Evolutionary conservation across 2,113 vertebrate species (phyloP).

Genomic region (Oenanthe melanoleuca): DNA sequence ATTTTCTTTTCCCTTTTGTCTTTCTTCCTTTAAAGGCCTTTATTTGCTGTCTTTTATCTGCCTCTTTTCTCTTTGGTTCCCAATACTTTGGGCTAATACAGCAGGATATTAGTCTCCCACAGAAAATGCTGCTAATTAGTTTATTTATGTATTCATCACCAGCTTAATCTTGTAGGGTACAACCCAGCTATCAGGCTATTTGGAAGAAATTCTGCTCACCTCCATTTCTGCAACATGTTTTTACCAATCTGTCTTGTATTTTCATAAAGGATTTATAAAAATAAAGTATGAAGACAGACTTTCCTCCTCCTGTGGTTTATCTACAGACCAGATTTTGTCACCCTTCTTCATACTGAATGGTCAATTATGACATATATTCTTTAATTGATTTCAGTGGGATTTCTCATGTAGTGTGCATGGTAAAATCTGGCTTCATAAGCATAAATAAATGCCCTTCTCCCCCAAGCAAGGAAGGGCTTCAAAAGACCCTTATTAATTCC

Average conservation of each 20-base stretch:
- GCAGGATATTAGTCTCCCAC: neutral
- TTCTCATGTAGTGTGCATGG: neutral
- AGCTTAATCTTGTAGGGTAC: neutral
- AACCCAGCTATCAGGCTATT: neutral
- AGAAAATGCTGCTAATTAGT: slow-evolving; percentile 36
- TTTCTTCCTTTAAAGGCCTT: slow-evolving; percentile 29
- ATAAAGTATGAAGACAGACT: neutral
- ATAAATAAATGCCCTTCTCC: slow-evolving; percentile 23
- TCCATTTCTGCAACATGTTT: slow-evolving; percentile 19
- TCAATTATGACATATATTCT: neutral
- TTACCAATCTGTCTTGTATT: neutral
- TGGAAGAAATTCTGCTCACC: neutral
- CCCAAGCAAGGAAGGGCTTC: neutral
- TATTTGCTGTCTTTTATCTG: slow-evolving; percentile 16
- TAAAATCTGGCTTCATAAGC: slow-evolving; percentile 26
- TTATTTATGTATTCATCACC: slow-evolving; percentile 21
- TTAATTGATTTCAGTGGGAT: slow-evolving; percentile 52
- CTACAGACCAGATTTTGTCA: neutral
- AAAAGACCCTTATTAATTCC: neutral
- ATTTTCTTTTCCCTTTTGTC: neutral
- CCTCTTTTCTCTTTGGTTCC: slow-evolving; percentile 8
- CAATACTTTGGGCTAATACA: slow-evolving; percentile 6
- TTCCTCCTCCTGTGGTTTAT: neutral
- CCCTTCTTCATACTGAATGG: neutral
- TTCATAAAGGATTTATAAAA: slow-evolving; percentile 1